Base-by-base conservation (phyloP, 2,888 invertebrate species). In the Chalcosyrphus nemorum region DNA sequence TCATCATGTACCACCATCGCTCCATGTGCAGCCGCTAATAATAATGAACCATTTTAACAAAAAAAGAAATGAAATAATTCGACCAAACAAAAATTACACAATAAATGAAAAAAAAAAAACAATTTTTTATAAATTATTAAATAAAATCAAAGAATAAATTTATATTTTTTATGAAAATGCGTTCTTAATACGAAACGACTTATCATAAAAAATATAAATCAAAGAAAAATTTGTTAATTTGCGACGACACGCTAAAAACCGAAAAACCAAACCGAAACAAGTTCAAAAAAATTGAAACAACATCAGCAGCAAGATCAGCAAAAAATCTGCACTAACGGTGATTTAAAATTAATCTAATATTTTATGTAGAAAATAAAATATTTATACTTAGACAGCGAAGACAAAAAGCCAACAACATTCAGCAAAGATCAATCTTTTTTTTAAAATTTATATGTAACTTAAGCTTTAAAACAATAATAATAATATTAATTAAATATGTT, bases 1-100 rank as follows among this genome's bases (percentile, higher is more conserved):
- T 91, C 91, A 91, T 91, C 91, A 91, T 91, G 91, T 91, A 91
- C 91, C 89, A 88, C 90, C 90, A 91, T 91, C 91, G 91, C 89
- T 87, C 90, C 90, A 90, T 90, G 88, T 87, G 66, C 59, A 66
- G 57, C 66, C 71, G 75, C 76, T 70, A 74, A 80, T 45, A 82
- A 65, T 21, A 65, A 47, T 24, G 38, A 75, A 68, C 24, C 57
- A 76, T 59, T 52, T 76, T 66, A 66, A 17, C 21, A 54, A 47
- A 35, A 66, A 17, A 15, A 54, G 38, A 35, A 52, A 43, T 27
- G 24, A 43, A 27, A 59, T 45, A 80, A 80, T 84, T 84, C 70
- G 80, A 84, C 74, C 84, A 80, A 68, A 50, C 84, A 80, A 68
- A 50, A 50, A 45, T 24, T 27, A 47, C 35, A 52, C 29, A 41